Conservation (phyloP, 1,140 invertebrate genomes). For the Amyelois transitella region DNA sequence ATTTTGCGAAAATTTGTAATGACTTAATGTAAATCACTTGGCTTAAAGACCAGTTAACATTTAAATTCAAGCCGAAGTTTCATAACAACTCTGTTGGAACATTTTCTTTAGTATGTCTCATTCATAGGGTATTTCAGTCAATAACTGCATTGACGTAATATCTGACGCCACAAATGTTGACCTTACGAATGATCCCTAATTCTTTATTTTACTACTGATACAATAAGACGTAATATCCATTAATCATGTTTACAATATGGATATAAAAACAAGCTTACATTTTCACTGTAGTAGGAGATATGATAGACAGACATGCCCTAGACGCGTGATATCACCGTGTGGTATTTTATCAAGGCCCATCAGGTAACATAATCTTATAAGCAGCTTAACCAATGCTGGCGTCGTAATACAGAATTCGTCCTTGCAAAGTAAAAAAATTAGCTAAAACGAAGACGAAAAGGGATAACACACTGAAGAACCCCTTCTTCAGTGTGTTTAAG, state of each 20-base stretch:
- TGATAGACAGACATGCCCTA: background rate
- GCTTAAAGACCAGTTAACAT: too few relatives aligned
- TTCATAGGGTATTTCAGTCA: too few relatives aligned
- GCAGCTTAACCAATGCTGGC: background rate
- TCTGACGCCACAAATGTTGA: background rate
- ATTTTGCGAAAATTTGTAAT: too few relatives aligned
- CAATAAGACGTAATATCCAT: background rate
- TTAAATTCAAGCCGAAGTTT: too few relatives aligned
- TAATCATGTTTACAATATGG: background rate
- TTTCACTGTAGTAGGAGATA: background rate
- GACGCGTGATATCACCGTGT: background rate
- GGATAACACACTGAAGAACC: too few relatives aligned
- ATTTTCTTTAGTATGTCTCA: too few relatives aligned
- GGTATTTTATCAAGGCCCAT: background rate
- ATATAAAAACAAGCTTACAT: background rate
- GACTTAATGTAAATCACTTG: too few relatives aligned
- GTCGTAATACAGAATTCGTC: too few relatives aligned
- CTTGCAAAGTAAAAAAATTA: too few relatives aligned
- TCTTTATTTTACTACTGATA: background rate
- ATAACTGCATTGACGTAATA: background rate
- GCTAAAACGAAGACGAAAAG: too few relatives aligned
- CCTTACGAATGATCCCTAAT: background rate
- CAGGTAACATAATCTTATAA: background rate
- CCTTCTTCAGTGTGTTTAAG: too few relatives aligned
- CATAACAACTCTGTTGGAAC: too few relatives aligned